Evolutionary conservation across 2,888 invertebrate genomes (phyloP).

Genomic region (Aradus depressus): DNA sequence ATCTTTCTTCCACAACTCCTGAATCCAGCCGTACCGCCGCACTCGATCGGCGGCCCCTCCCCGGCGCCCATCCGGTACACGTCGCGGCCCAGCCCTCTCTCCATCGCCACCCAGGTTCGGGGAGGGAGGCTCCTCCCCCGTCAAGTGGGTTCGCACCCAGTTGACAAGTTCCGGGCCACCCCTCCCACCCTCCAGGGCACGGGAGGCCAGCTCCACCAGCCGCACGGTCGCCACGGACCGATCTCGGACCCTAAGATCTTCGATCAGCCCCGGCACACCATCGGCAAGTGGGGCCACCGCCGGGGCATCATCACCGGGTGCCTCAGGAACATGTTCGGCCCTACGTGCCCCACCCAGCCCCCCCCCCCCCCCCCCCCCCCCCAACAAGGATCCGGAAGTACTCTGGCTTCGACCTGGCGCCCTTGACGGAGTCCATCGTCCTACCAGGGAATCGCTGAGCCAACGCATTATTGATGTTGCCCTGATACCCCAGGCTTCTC

Average conservation of each 20-base stretch:
- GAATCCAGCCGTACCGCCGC: not conserved
- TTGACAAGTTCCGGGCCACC: too few relatives aligned
- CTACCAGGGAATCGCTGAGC: not conserved
- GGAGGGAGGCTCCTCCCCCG: not conserved
- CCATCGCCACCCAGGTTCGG: not conserved
- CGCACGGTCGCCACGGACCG: too few relatives aligned
- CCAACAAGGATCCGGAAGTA: not conserved
- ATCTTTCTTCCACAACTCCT: conserved; percentile 4
- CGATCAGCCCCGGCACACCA: not conserved
- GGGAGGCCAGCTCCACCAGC: too few relatives aligned
- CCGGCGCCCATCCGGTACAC: too few relatives aligned
- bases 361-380: too few relatives aligned
- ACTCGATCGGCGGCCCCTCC: not conserved
- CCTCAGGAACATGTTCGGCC: not conserved
- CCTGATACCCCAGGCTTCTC: not conserved
- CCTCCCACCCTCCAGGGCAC: too few relatives aligned
- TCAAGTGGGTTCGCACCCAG: not conserved
- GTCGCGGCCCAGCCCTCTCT: too few relatives aligned
- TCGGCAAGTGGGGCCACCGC: not conserved
- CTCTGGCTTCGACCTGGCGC: not conserved
- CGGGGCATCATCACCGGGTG: not conserved
- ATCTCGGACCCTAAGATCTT: not conserved
- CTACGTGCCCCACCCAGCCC: too few relatives aligned
- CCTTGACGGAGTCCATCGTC: not conserved
- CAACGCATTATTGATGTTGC: not conserved